Evolutionary conservation across 2,888 invertebrate species (phyloP), one percentile per base, ranked within the genome.

Genomic region (Caenorhabditis doughertyi): DNA sequence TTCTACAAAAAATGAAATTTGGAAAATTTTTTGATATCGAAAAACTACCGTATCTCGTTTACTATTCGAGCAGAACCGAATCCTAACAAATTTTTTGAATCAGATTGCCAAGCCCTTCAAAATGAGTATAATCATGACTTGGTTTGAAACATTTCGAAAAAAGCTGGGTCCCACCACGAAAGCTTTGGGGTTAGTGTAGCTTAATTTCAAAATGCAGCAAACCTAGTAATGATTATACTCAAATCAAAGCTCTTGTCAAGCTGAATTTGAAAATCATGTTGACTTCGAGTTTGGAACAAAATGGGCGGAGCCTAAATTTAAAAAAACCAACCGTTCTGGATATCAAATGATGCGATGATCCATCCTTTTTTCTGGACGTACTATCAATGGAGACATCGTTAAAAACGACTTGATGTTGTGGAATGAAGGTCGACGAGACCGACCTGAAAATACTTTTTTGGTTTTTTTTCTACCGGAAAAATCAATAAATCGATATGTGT

Each of bases 391-490:
- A 47, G 13, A 51, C 35, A 25, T 73, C 62, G 42, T 83, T 77
- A 85, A 76, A 85, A 85, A 56, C 85, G 83, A 79, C 85, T 84
- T 84, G 85, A 84, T 76, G 85, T 83, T 81, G 86, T 79, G 73
- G 86, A 86, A 58, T 86, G 84, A 65, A 84, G 51, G 76, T 86
- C 86, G 86, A 83, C 81, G 86, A 86, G 79, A 83, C 84, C 84
- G 86, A 86, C 73, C 86, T 86, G 77, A 84, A 83, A 32, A 47
- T 51, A 55, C 42, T 13, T 42, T 3, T 42, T 42, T 42, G 3
- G 16, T 16, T 42, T 42, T 3, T 42, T 42, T 42, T 42, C 13
- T 42, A 13, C 42, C 13, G 5, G 13, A 42, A 13, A 3, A 11
- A 42, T 11, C 3, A 42, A 3, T 16, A 13, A 13, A 42, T 42